Conservation (phyloP, 2,888 invertebrate genomes). For the Drosophila kanekoi region DNA sequence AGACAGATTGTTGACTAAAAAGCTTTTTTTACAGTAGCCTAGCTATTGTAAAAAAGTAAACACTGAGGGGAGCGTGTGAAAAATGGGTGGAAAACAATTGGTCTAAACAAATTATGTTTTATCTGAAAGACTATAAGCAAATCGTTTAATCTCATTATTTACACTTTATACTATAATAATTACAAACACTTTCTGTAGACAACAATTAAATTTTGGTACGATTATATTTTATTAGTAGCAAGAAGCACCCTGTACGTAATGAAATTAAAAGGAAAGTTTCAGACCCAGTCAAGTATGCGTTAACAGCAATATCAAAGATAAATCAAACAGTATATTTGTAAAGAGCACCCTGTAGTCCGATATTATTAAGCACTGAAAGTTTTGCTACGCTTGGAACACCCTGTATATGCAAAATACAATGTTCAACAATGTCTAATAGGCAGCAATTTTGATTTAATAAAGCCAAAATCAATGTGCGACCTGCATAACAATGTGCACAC, state of each 20-base stretch:
- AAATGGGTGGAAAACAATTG: not conserved
- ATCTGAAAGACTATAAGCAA: too few species aligned
- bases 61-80: not conserved
- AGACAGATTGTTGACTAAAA: not conserved
- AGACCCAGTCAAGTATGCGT: not conserved
- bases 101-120: too few species aligned
- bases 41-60: not conserved
- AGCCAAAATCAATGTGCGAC: slow-evolving; percentile 25
- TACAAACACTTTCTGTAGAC: too few species aligned
- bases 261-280: not conserved
- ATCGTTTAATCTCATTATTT: too few species aligned
- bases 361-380: not conserved
- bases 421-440: slow-evolving; percentile 23
- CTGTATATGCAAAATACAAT: slow-evolving; percentile 35
- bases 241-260: too few species aligned
- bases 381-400: slow-evolving; percentile 9
- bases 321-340: accelerated
- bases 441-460: slow-evolving; percentile 46
- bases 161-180: too few species aligned
- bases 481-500: slow-evolving; percentile 24
- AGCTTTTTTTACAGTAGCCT: not conserved
- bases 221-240: too few species aligned
- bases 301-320: not conserved
- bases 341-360: slow-evolving; percentile 6
- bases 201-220: too few species aligned